These are phyloP conservation scores for Smittia aterrima DNA, from an alignment of 2,888 invertebrate genomes.

Conservation along the genomic window DNA sequence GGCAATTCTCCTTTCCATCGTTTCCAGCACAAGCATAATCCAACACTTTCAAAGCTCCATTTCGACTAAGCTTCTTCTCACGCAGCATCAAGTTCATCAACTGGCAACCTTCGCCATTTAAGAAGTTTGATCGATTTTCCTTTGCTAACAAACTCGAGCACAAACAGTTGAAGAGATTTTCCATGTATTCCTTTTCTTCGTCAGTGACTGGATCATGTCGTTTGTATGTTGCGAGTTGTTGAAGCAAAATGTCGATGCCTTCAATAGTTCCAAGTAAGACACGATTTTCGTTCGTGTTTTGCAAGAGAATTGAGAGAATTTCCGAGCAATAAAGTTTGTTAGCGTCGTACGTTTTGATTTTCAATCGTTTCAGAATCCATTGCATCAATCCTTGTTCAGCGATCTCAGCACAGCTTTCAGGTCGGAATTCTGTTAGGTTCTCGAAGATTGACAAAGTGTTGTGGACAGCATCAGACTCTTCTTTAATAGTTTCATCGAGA, in stretches of 20 bases:
- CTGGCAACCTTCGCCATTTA: slow-evolving; percentile 95
- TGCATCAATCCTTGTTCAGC: slow-evolving; percentile 86
- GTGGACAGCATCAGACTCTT: slow-evolving; percentile 95
- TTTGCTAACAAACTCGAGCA: slow-evolving; percentile 90
- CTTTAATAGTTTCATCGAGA: slow-evolving; percentile 88
- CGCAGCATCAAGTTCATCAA: slow-evolving; percentile 98
- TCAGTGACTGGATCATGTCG: slow-evolving; percentile 85
- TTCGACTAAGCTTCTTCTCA: slow-evolving; percentile 94
- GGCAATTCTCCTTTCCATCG: slow-evolving; percentile 93
- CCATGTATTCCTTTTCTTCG: slow-evolving; percentile 98
- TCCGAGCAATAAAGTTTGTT: slow-evolving; percentile 96
- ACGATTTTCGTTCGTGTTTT: slow-evolving; percentile 82
- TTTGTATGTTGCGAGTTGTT: slow-evolving; percentile 93
- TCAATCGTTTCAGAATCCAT: slow-evolving; percentile 89
- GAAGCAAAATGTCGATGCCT: slow-evolving; percentile 92
- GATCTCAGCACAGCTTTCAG: slow-evolving; percentile 79
- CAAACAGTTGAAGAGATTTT: slow-evolving; percentile 93
- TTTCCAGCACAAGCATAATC: slow-evolving; percentile 94
- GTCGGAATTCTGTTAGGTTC: slow-evolving; percentile 88
- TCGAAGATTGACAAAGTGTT: slow-evolving; percentile 89
- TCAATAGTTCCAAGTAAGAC: slow-evolving; percentile 84
- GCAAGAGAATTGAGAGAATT: slow-evolving; percentile 90
- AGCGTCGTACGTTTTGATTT: slow-evolving; percentile 86
- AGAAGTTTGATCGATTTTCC: slow-evolving; percentile 85
- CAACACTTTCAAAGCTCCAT: slow-evolving; percentile 95